These are phyloP conservation scores for Patella vulgata DNA, from an alignment of 1,140 invertebrate species.

Conservation along the genomic window DNA sequence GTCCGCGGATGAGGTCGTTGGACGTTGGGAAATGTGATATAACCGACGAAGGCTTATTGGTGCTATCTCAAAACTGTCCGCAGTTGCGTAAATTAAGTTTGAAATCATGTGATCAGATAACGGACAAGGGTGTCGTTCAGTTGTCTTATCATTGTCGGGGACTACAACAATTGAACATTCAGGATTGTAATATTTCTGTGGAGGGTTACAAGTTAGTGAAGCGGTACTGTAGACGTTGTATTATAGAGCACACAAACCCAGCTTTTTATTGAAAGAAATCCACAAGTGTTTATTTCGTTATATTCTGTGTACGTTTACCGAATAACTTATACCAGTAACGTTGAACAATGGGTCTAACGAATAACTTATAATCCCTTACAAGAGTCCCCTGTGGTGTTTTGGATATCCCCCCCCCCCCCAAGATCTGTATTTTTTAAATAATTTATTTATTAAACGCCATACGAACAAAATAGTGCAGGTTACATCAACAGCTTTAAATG, in stretches of 20 bases:
- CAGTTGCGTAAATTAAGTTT: constrained; percentile 90
- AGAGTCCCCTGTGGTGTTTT: no score
- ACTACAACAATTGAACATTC: constrained; percentile 89
- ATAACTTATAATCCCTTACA: no score
- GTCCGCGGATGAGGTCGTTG: constrained; percentile 82
- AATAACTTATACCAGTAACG: no score
- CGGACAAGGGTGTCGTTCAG: constrained; percentile 85
- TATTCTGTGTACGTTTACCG: no score
- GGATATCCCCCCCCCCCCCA: no score
- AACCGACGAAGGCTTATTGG: constrained; percentile 84
- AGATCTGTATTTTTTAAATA: no score
- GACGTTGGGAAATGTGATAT: constrained; percentile 94
- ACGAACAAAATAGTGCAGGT: no score
- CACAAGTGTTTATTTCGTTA: no score
- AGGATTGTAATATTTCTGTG: constrained; percentile 85
- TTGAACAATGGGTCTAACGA: no score
- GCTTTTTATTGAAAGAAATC: constrained; percentile 82
- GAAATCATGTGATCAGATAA: constrained; percentile 88
- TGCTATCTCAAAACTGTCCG: constrained; percentile 86
- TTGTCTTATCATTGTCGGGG: constrained; percentile 85
- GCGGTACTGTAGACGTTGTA: constrained; percentile 88
- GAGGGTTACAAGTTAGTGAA: constrained; percentile 90
- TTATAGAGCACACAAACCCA: constrained; percentile 94
- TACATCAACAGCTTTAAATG: no score
- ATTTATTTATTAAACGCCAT: no score